Base-by-base conservation (phyloP, 2,797 vertebrate genomes). In the Potorous gilbertii region DNA sequence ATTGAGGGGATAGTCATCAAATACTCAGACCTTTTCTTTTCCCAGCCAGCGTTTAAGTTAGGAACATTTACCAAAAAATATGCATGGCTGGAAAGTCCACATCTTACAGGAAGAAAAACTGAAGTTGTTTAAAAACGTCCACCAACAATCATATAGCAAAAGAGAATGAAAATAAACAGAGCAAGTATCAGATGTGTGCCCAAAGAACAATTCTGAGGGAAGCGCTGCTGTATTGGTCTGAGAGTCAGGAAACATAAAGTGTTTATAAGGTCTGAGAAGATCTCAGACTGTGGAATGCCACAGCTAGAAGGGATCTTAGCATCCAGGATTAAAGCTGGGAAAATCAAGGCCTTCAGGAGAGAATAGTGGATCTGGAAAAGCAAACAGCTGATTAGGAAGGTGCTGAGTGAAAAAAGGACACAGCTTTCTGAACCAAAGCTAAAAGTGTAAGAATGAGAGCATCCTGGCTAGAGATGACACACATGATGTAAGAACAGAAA, bases 1-100 rank as follows among this genome's bases (percentile, higher is more conserved):
- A 98, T 96, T 96, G 97, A 98, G 96, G 96, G 98, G 98, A 97
- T 96, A 98, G 97, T 97, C 98, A 98, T 97, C 94, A 98, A 97
- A 97, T 97, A 97, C 93, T 93, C 97, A 98, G 97, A 91, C 97
- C 92, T 91, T 97, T 98, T 93, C 96, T 98, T 96, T 98, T 96
- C 98, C 97, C 74, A 50, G 55, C 97, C 97, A 94, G 95, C 98
- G 98, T 97, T 97, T 98, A 98, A 97, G 94, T 91, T 96, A 96
- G 93, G 98, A 97, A 91, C 97, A 98, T 98, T 97, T 97, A 97
- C 95, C 93, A 96, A 94, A 56, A 96, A 97, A 94, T 95, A 97
- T 94, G 95, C 81, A 95, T 93, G 97, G 95, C 94, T 96, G 95
- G 97, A 98, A 98, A 98, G 96, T 90, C 95, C 50, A 94, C 95